Evolutionary conservation across 2,888 invertebrate species (phyloP).

Genomic region (Amiota mariae): DNA sequence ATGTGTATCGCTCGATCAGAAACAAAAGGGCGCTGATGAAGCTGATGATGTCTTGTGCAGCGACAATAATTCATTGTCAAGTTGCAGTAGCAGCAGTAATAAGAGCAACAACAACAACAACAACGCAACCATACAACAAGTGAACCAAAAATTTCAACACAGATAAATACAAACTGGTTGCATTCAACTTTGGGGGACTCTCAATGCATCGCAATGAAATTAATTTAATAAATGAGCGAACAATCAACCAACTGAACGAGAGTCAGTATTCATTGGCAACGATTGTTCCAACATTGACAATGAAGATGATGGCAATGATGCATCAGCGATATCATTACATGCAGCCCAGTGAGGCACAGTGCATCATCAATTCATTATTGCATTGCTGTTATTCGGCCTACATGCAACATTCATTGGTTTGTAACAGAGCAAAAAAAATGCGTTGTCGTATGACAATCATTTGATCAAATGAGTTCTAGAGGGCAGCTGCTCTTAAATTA

Average conservation of each 20-base stretch:
- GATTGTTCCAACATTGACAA: constrained; percentile 35
- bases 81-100: constrained; percentile 53
- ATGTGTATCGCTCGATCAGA: background rate
- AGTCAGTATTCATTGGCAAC: constrained; percentile 36
- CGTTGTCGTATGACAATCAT: too few relatives aligned
- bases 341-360: background rate
- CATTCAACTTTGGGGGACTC: background rate
- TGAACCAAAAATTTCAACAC: constrained; percentile 18
- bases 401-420: constrained; percentile 10
- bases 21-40: constrained; percentile 29
- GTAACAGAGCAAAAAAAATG: background rate
- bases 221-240: constrained; percentile 58
- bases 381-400: constrained; percentile 8
- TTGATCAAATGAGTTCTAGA: too few relatives aligned
- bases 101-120: constrained; percentile 29
- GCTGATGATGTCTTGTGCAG: constrained; percentile 34
- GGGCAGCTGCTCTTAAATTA: too few relatives aligned
- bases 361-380: background rate
- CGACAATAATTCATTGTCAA: constrained; percentile 64
- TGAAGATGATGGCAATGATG: background rate
- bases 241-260: background rate
- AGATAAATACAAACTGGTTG: constrained; percentile 34
- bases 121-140: constrained; percentile 44
- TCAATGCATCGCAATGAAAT: constrained; percentile 57
- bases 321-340: constrained; percentile 18